These are phyloP conservation scores for Salarias fasciatus DNA, from an alignment of 2,797 vertebrate genomes.

Conservation along the genomic window DNA sequence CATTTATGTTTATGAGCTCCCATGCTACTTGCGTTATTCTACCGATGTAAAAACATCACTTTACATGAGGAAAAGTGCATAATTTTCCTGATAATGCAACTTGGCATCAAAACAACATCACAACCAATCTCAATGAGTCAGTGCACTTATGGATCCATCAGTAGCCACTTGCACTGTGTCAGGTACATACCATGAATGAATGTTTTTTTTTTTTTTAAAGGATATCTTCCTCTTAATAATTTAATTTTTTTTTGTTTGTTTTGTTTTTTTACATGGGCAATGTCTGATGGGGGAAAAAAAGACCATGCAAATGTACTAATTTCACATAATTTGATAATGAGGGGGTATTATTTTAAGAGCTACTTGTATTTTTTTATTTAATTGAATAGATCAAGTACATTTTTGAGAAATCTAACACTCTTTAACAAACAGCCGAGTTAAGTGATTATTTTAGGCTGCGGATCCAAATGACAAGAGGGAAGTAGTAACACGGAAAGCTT, in stretches of 20 bases:
- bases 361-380: slow-evolving; percentile 24
- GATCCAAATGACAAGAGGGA: slow-evolving; percentile 41
- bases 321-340: slow-evolving; percentile 44
- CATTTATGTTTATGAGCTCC: slow-evolving; percentile 11
- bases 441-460: slow-evolving; percentile 52
- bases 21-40: slow-evolving; percentile 31
- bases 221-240: slow-evolving; percentile 32
- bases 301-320: slow-evolving; percentile 64
- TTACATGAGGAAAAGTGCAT: slow-evolving; percentile 65
- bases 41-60: slow-evolving; percentile 54
- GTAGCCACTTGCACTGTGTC: slow-evolving; percentile 10
- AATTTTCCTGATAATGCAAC: slow-evolving; percentile 41
- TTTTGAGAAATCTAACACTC: slow-evolving; percentile 27
- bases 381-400: slow-evolving; percentile 17
- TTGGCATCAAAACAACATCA: slow-evolving; percentile 50
- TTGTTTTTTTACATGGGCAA: slow-evolving; percentile 28
- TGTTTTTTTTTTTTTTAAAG: slow-evolving; percentile 11
- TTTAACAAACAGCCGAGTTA: slow-evolving; percentile 31
- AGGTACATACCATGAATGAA: slow-evolving; percentile 7
- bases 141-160: slow-evolving; percentile 51
- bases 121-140: slow-evolving; percentile 46
- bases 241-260: slow-evolving; percentile 20
- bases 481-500: slow-evolving; percentile 54
- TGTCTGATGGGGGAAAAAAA: slow-evolving; percentile 36
- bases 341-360: slow-evolving; percentile 13